Conservation (phyloP, 2,888 invertebrate species). For the Drosophila silvestris region DNA sequence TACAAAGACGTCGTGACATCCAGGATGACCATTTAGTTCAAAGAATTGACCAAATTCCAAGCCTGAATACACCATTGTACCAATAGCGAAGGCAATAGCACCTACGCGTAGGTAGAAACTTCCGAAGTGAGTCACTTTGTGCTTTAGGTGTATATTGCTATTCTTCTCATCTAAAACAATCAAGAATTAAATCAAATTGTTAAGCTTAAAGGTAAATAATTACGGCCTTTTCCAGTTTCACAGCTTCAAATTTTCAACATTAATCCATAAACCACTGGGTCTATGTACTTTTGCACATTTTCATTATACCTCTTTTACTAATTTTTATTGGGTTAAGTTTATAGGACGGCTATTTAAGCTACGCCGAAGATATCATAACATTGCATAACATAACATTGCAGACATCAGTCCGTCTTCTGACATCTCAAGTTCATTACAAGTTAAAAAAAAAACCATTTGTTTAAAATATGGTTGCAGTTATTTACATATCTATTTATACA, state of each 20-base stretch:
- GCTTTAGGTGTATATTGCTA: conserved; percentile 83
- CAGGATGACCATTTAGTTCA: conserved; percentile 87
- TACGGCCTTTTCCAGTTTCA: not conserved
- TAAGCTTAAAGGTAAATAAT: too few relatives aligned
- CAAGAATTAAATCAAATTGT: not conserved
- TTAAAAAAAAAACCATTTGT: not conserved
- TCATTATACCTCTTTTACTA: not conserved
- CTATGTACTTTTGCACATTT: not conserved
- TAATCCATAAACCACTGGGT: not conserved
- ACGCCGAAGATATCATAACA: not conserved
- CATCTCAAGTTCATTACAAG: not conserved
- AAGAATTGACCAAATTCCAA: conserved; percentile 91
- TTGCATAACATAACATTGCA: not conserved
- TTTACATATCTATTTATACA: not conserved
- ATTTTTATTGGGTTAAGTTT: not conserved
- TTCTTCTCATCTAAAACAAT: conserved; percentile 81
- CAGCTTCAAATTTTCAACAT: not conserved
- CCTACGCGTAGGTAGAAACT: conserved; percentile 95
- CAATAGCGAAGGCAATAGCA: conserved; percentile 88
- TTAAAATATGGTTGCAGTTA: not conserved
- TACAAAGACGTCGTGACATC: conserved; percentile 88
- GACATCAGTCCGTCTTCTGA: not conserved
- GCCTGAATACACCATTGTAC: conserved; percentile 90
- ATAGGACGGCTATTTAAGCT: not conserved
- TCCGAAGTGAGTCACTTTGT: conserved; percentile 88